A percentile compares a stretch with the other conserved stretches of the same genome.
phyloP scores from a whole-genome alignment of 2,888 invertebrate species.

The Kuschelorhynchus macadamiae region DNA sequence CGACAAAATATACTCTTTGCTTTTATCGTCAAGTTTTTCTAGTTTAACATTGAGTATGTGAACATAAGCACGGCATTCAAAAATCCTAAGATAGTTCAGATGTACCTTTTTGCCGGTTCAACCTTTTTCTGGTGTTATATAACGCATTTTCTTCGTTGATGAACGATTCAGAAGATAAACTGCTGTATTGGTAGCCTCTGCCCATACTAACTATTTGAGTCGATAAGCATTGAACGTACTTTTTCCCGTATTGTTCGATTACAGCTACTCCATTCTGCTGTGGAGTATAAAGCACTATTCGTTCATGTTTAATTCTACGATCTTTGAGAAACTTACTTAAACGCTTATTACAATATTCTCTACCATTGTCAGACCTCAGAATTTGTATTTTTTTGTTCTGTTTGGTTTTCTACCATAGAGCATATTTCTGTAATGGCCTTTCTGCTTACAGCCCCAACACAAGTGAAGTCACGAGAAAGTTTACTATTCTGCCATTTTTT shows the following conservation, averaged over 20 bases:
- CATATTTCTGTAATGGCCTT: constrained; percentile 34
- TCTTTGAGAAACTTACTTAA: constrained; percentile 24
- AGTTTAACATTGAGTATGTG: constrained; percentile 36
- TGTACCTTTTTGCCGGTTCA: constrained; percentile 33
- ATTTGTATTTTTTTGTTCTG: constrained; percentile 23
- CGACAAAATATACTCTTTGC: constrained; percentile 34
- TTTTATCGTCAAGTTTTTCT: constrained; percentile 38
- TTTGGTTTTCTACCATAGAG: constrained; percentile 28
- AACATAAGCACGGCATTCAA: constrained; percentile 36
- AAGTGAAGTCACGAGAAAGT: constrained; percentile 8
- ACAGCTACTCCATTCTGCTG: constrained; percentile 39
- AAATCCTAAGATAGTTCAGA: constrained; percentile 21
- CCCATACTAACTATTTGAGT: constrained; percentile 34
- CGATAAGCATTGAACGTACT: constrained; percentile 25
- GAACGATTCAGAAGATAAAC: constrained; percentile 33
- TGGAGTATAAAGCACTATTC: constrained; percentile 26
- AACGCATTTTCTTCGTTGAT: constrained; percentile 28
- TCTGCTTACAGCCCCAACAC: constrained; percentile 5
- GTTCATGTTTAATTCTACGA: constrained; percentile 16
- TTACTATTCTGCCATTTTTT: constrained; percentile 33
- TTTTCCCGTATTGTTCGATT: constrained; percentile 46
- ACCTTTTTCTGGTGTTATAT: constrained; percentile 36
- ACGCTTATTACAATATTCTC: constrained; percentile 25
- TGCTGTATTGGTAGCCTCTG: constrained; percentile 43
- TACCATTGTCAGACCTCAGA: constrained; percentile 27